Percentiles rank a stretch among this genome's conserved stretches.
phyloP scores from a whole-genome alignment of 2,797 vertebrate species.

The Schizopygopsis malacanthus region DNA sequence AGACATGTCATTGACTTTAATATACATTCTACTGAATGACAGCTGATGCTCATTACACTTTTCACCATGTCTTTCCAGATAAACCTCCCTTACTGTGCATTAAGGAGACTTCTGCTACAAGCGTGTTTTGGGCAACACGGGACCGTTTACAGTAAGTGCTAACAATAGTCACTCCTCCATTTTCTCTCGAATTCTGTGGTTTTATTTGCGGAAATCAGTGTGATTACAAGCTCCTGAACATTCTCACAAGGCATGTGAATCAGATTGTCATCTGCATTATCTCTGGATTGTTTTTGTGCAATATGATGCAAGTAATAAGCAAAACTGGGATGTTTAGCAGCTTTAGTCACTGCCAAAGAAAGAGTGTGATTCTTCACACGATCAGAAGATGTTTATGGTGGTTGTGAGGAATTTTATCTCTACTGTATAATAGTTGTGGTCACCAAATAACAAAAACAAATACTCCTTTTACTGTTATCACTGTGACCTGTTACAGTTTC shows the following conservation, averaged over 20 bases:
- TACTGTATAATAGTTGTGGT: no score
- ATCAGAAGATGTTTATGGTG: no score
- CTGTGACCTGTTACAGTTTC: no score
- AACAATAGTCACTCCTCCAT: slow-evolving; percentile 4
- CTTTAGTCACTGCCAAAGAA: no score
- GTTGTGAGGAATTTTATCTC: no score
- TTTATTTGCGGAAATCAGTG: not conserved
- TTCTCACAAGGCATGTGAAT: not conserved
- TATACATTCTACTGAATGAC: not conserved
- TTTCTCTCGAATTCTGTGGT: slow-evolving; percentile 10
- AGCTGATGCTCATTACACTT: not conserved
- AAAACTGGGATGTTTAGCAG: no score
- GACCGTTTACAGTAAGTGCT: not conserved
- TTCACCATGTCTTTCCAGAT: slow-evolving; percentile 1
- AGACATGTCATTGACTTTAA: not conserved
- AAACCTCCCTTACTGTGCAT: not conserved
- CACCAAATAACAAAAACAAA: no score
- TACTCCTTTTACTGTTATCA: no score
- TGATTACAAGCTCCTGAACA: not conserved
- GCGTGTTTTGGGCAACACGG: slow-evolving; percentile 19
- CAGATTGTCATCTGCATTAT: not conserved
- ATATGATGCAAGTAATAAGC: no score
- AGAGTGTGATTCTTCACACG: no score
- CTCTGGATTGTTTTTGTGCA: not conserved
- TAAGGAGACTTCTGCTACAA: not conserved